phyloP scores from a whole-genome alignment of 1,140 invertebrate species.

The Melitaea cinxia region DNA sequence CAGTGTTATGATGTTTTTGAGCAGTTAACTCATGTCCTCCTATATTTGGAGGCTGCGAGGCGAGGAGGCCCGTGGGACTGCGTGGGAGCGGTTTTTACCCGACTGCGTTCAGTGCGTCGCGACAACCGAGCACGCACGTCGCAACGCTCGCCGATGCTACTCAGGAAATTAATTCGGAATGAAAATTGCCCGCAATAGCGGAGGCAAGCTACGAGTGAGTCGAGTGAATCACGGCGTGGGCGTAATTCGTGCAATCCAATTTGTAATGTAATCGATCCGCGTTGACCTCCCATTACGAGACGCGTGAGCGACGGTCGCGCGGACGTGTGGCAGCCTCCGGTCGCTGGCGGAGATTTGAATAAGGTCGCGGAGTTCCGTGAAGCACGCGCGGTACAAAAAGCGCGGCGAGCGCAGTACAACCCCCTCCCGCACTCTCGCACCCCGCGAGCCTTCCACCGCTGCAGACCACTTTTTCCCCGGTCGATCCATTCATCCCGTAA shows the following conservation, averaged over 20 bases:
- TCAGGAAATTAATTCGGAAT: not conserved
- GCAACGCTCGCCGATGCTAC: not conserved
- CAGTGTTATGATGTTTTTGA: slow-evolving; percentile 22
- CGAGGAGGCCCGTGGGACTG: slow-evolving; percentile 12
- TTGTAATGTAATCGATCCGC: slow-evolving; percentile 9
- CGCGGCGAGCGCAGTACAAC: slow-evolving; percentile 32
- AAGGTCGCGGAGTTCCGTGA: slow-evolving; percentile 47
- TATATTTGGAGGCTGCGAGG: slow-evolving; percentile 13
- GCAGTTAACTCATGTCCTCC: slow-evolving; percentile 4
- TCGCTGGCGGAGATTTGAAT: slow-evolving; percentile 10
- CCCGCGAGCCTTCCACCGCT: slow-evolving; percentile 4
- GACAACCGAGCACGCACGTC: not conserved
- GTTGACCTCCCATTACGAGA: not conserved
- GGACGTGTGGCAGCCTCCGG: not conserved
- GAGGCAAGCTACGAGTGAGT: not conserved
- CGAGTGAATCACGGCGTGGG: not conserved
- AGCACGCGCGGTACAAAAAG: slow-evolving; percentile 59
- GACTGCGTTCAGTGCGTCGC: not conserved
- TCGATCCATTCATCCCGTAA: slow-evolving; percentile 68
- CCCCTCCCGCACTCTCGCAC: no score
- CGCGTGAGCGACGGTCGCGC: not conserved
- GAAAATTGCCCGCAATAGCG: not conserved
- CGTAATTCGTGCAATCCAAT: slow-evolving; percentile 11
- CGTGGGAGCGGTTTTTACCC: slow-evolving; percentile 36
- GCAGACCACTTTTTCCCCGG: slow-evolving; percentile 24